phyloP scores from a whole-genome alignment of 2,113 vertebrate genomes.

The Oryzias curvinotus region DNA sequence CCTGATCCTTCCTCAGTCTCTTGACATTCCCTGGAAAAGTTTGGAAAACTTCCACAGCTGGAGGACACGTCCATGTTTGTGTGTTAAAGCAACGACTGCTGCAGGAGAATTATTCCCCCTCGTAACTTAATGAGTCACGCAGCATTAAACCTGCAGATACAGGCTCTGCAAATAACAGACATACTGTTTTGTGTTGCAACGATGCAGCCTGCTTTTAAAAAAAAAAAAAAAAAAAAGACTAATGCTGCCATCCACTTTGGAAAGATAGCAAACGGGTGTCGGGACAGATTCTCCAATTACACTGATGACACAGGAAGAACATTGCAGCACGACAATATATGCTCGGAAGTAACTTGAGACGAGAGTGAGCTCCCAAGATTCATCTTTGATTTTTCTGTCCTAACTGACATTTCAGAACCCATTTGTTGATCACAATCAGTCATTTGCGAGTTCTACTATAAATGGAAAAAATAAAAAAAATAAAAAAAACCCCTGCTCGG shows the following conservation, averaged over 20 bases:
- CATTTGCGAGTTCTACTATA: too few relatives aligned
- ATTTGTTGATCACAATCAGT: too few relatives aligned
- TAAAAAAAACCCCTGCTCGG: too few relatives aligned
- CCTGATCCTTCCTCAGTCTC: slow-evolving; percentile 16
- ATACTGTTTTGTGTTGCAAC: slow-evolving; percentile 16
- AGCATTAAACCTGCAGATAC: slow-evolving; percentile 47
- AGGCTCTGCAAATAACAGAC: slow-evolving; percentile 32
- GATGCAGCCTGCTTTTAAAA: slow-evolving; percentile 12
- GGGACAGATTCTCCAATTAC: slow-evolving; percentile 36
- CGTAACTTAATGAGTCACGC: slow-evolving; percentile 15
- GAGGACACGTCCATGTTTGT: slow-evolving; percentile 53
- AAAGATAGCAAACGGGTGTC: slow-evolving; percentile 10
- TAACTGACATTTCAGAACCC: too few relatives aligned
- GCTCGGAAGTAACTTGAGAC: too few relatives aligned
- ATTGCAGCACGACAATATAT: neutral
- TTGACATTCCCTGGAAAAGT: slow-evolving; percentile 25
- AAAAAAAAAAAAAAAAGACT: slow-evolving; percentile 18
- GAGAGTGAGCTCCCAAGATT: too few relatives aligned
- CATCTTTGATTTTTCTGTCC: too few relatives aligned
- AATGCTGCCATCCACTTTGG: slow-evolving; percentile 44
- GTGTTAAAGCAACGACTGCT: slow-evolving; percentile 23
- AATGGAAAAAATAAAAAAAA: too few relatives aligned
- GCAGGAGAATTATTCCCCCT: slow-evolving; percentile 2
- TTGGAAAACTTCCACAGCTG: slow-evolving; percentile 57
- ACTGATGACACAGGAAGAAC: slow-evolving; percentile 17